Evolutionary conservation across 2,888 invertebrate genomes (phyloP).

Genomic region (Ischnus inquisitorius): DNA sequence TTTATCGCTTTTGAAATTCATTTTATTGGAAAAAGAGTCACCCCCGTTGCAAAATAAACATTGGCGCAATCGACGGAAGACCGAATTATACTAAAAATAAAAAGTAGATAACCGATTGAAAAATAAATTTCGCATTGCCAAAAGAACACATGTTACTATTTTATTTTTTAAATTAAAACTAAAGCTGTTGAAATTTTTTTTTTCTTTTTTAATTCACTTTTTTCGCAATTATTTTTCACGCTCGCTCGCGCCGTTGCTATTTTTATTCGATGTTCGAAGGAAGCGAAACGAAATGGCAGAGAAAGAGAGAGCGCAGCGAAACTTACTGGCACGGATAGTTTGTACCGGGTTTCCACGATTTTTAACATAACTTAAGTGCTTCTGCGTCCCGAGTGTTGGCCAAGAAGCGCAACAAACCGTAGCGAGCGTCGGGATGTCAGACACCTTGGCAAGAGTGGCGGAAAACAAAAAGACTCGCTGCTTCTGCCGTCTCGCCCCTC

Average conservation of each 20-base stretch:
- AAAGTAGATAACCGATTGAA: neutral
- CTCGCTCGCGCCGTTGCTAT: neutral
- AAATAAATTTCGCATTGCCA: no score
- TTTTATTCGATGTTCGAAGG: slow-evolving; percentile 5
- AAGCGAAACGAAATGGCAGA: neutral
- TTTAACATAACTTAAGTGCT: slow-evolving; percentile 56
- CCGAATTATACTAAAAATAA: no score
- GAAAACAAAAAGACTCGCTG: slow-evolving; percentile 61
- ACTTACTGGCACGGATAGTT: slow-evolving; percentile 28
- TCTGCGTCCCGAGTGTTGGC: slow-evolving; percentile 30
- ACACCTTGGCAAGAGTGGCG: slow-evolving; percentile 64
- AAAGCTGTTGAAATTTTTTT: no score
- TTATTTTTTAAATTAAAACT: no score
- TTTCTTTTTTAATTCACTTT: neutral
- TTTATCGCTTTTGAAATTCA: no score
- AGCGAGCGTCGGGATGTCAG: slow-evolving; percentile 56
- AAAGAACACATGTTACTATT: no score
- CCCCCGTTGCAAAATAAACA: no score
- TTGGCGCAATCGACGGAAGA: no score
- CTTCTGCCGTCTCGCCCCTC: slow-evolving; percentile 30
- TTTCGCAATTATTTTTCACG: neutral
- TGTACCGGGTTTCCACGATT: slow-evolving; percentile 43
- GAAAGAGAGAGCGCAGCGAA: slow-evolving; percentile 23
- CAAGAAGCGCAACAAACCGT: slow-evolving; percentile 62
- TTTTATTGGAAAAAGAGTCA: no score